Base-by-base conservation (phyloP, 2,888 invertebrate species). In the Megaustenia siamemsis region DNA sequence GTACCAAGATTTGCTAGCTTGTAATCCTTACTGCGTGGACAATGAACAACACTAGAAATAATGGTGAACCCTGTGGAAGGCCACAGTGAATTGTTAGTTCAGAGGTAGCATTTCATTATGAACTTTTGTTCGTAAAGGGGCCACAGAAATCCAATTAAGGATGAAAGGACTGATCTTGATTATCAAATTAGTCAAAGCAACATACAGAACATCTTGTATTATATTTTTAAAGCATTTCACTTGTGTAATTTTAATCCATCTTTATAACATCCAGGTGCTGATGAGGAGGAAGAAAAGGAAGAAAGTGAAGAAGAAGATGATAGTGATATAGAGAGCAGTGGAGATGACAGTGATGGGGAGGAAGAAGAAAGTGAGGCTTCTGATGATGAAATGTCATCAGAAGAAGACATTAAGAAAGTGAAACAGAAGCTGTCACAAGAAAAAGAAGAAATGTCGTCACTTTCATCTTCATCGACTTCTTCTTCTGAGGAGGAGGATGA, bases 381-480 rank as follows among this genome's bases (percentile, higher is more conserved):
- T 8, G 87, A 85, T 5, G 88, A 89, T 43, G 89, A 88, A 66
- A 86, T 86, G 75, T 87, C 87, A 71, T 86, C 82, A 49, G 84
- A 86, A 15, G 85, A 86, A 49, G 86, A 85, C 15, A 75, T 80
- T 15, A 82, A 87, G 53, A 81, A 60, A 40, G 73, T 80, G 49
- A 80, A 83, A n/a, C 71, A 66, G 38, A 73, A 76, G n/a, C 1
- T 73, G 32, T 45, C 32, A 24, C 60, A 75, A 12, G 76, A 83
- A 38, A 63, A 83, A 32, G 75, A 63, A 15, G 83, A 69, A 40
- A 0, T 73, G 24, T 84, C 83, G 15, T 84, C 79, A 15, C 38
- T 73, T 32, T n/a, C n/a, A n/a, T n/a, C n/a, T n/a, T n/a, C n/a
- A n/a, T n/a, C n/a, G n/a, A n/a, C n/a, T n/a, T n/a, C n/a, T n/a